Percentiles rank a stretch among this genome's conserved stretches.
phyloP scores from a whole-genome alignment of 1,140 invertebrate genomes.

The Cydia amplana region DNA sequence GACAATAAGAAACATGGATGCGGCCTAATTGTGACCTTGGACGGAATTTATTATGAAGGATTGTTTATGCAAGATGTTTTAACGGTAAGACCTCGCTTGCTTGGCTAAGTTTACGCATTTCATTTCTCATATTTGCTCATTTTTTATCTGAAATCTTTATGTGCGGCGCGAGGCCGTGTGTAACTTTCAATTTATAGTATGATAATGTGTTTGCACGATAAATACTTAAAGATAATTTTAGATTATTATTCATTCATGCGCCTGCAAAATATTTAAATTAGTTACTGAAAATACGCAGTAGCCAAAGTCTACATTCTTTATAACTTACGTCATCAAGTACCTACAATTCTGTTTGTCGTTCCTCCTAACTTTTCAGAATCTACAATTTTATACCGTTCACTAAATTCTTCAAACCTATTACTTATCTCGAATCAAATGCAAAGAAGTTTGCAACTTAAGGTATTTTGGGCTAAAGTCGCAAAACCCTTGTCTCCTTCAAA shows the following conservation, averaged over 20 bases:
- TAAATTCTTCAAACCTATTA: too few relatives aligned
- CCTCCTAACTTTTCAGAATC: not conserved
- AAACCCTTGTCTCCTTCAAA: too few relatives aligned
- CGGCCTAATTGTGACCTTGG: conserved; percentile 91
- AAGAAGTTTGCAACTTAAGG: too few relatives aligned
- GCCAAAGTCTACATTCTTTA: not conserved
- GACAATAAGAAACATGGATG: conserved; percentile 90
- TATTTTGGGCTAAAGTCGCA: too few relatives aligned
- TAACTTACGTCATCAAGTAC: not conserved
- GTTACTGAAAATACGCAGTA: not conserved
- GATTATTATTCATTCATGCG: not conserved
- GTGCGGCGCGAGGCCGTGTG: not conserved
- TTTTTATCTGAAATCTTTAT: conserved; percentile 34
- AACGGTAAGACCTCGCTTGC: conserved; percentile 80
- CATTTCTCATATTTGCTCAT: conserved; percentile 32
- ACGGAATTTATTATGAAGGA: conserved; percentile 95
- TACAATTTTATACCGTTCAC: not conserved
- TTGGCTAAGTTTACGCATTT: conserved; percentile 31
- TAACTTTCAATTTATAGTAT: not conserved
- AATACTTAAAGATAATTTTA: conserved; percentile 6
- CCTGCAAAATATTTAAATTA: not conserved
- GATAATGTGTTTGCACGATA: not conserved
- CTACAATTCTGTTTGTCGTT: not conserved
- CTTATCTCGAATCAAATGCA: too few relatives aligned
- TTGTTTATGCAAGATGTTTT: conserved; percentile 88